Base-by-base conservation (phyloP, 2,113 vertebrate genomes). In the Poeciliopsis prolifica region DNA sequence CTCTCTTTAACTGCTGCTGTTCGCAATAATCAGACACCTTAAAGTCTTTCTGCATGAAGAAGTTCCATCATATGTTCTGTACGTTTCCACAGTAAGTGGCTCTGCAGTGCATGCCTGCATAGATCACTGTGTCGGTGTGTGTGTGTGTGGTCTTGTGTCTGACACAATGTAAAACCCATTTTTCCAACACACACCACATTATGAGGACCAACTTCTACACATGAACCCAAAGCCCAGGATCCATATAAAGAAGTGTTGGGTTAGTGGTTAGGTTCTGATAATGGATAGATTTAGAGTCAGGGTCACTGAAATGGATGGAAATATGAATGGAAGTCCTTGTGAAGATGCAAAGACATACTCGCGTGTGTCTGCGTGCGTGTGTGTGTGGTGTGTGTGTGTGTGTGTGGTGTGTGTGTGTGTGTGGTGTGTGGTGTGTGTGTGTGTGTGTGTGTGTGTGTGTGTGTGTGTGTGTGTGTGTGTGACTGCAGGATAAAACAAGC, bases 401-500 rank as follows among this genome's bases (percentile, higher is more conserved):
- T 81, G 68, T 80, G 84, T 81, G 74, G n/a, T 42, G 40, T 42
- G 3, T 42, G 40, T 0, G 3, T 14, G 40, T 1, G 37, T 12
- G 37, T 0, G n/a, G 37, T 37, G 37, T 14, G 12, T 42, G n/a
- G 12, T 0, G 1, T 42, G 42, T 48, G 68, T 81, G 68, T 80
- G 84, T 81, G 74, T n/a, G n/a, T n/a, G n/a, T 42, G 40, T 42
- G 3, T 42, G 40, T 0, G 3, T 14, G 40, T 1, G 37, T 12
- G 37, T 0, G 37, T 37, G 37, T 14, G 12, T 42, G 12, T 0
- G 1, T 42, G 42, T 48, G 68, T 81, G 68, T 80, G 84, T 81
- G 74, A 78, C 89, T 90, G 87, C 81, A 72, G 88, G 89, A 89
- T 89, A 87, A 85, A 86, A 86, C 84, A 86, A 87, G 93, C 94